Evolutionary conservation across 2,888 invertebrate genomes (phyloP).

Genomic region (Geophilus truncorum): DNA sequence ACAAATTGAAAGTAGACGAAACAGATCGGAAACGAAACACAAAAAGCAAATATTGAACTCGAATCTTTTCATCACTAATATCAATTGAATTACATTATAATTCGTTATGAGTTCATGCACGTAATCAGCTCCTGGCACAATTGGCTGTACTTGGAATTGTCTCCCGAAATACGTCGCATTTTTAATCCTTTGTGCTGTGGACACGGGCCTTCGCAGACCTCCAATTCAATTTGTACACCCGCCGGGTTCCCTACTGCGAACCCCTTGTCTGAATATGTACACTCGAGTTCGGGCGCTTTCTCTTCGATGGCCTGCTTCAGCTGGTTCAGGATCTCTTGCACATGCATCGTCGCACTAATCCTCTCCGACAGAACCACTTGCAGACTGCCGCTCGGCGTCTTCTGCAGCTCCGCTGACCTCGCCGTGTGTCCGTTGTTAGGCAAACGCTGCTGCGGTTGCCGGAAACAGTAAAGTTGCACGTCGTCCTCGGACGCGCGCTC

Average conservation of each 20-base stretch:
- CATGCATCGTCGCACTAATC: conserved; percentile 71
- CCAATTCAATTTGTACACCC: conserved; percentile 78
- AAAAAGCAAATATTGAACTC: too few relatives aligned
- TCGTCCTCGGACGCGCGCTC: not conserved
- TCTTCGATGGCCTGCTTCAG: conserved; percentile 73
- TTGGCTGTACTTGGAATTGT: conserved; percentile 79
- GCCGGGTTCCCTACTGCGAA: conserved; percentile 70
- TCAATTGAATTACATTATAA: not conserved
- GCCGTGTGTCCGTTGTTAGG: not conserved
- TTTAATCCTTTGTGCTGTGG: conserved; percentile 66
- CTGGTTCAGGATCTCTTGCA: conserved; percentile 68
- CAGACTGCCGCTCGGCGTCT: conserved; percentile 52
- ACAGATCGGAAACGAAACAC: too few relatives aligned
- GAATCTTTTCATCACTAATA: too few relatives aligned
- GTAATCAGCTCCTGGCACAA: conserved; percentile 81
- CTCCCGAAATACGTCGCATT: conserved; percentile 79
- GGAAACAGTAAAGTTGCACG: not conserved
- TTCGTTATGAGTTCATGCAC: conserved; percentile 55
- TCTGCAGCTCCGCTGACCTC: conserved; percentile 42
- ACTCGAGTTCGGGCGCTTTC: conserved; percentile 57
- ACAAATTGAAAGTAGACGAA: too few relatives aligned
- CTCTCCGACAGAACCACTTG: conserved; percentile 69
- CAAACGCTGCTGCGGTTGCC: not conserved
- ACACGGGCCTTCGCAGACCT: conserved; percentile 66
- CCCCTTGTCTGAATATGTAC: conserved; percentile 45